Evolutionary conservation across 2,113 vertebrate species (phyloP).

Genomic region (Patagioenas fasciata): DNA sequence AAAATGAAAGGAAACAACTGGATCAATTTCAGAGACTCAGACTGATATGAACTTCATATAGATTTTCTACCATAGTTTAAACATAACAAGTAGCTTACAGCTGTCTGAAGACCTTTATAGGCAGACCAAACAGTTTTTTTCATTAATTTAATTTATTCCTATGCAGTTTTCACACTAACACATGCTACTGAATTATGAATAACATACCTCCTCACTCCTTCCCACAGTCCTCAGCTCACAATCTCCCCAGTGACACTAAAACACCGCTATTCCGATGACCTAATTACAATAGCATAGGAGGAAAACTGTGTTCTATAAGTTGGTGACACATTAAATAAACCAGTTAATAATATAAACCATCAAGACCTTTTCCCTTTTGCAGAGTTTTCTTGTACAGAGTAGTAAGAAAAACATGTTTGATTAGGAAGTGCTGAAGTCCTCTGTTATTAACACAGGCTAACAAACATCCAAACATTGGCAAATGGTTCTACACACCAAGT

Average conservation of each 20-base stretch:
- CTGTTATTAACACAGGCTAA: neutral
- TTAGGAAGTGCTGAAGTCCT: neutral
- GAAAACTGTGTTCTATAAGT: neutral
- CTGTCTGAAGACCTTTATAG: neutral
- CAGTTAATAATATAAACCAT: neutral
- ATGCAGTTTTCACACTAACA: neutral
- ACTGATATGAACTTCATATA: neutral
- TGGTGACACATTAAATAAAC: neutral
- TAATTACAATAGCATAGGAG: neutral
- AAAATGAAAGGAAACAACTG: neutral
- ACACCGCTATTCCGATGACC: neutral
- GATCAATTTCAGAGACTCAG: neutral
- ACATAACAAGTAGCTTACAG: neutral
- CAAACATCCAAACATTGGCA: neutral
- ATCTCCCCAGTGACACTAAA: neutral
- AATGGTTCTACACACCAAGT: neutral
- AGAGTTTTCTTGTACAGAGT: neutral
- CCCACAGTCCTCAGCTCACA: neutral
- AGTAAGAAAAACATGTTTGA: neutral
- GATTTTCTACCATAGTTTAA: neutral
- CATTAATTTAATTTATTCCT: neutral
- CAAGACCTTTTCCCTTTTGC: neutral
- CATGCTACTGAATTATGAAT: neutral
- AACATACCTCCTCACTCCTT: neutral
- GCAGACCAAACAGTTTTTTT: neutral